Base-by-base conservation (phyloP, 2,888 invertebrate species). In the Microplitis manilae region DNA sequence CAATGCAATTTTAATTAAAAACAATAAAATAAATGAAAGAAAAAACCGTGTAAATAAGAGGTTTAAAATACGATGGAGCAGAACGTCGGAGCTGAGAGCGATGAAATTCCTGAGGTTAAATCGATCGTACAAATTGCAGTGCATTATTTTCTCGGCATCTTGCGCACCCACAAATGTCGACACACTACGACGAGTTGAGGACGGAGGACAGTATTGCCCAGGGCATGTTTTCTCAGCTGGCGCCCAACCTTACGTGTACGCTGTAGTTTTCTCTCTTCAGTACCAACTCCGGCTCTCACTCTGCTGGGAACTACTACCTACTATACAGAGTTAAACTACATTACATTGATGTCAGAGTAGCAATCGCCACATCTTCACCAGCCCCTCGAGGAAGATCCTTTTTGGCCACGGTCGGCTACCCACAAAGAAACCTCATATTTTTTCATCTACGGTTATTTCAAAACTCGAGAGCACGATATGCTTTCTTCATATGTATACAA, bases 201-300 rank as follows among this genome's bases (percentile, higher is more conserved):
- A 50, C 50, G 9, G 50, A 50, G 50, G 50, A 50, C 50, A 50
- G 50, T 13, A 13, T 50, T 84, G 87, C 86, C 84, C 78, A 84
- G 84, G 85, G 86, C 84, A 82, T 89, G 87, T 89, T 89, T 89
- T 88, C 86, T 88, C 89, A 89, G 89, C 89, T 87, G 89, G 87
- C 86, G 85, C 84, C 83, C 60, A 68, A 68, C 20, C 67, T 20
- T 67, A 30, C 39, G 67, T 15, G 62, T 39, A 68, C 71, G 70
- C 9, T 72, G 50, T 9, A 50, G 9, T 50, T 7, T 50, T 13
- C 13, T 50, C 50, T 13, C 50, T 50, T 50, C 13, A 75, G 68
- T 73, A 75, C 74, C 72, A 67, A 76, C 74, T 50, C 50, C 13
- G 8, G 9, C 13, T 13, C 13, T 50, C 13, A 13, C 50, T 50